Base-by-base conservation (phyloP, 1,140 invertebrate species). In the Solen grandis region DNA sequence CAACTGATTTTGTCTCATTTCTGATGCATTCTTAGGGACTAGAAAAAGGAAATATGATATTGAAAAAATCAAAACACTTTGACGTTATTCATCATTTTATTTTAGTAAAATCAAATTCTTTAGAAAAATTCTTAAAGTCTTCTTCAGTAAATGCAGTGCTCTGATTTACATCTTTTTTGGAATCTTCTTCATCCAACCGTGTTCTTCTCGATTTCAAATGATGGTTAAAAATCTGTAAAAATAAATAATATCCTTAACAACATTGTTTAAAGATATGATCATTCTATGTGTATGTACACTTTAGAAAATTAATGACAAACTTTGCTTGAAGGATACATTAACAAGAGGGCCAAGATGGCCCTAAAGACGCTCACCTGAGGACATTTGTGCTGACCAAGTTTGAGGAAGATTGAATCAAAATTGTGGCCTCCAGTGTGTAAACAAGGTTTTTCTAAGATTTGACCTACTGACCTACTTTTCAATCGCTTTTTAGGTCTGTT, bases 81-180 rank as follows among this genome's bases (percentile, higher is more conserved):
- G 22, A 54, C 8, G 22, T 31, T 22, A 60, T 74, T 27, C n/a
- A n/a, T n/a, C n/a, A n/a, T n/a, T 50, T 75, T 2, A 52, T 31
- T 75, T 75, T 62, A 16, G 36, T 50, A 25, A 75, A 75, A 63
- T 75, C 72, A 75, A 25, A 75, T 1, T 75, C 57, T 35, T 75
- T 75, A 38, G 38, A 5, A 63, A 75, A 75, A 27, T 60, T 29
- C 52, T 75, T 59, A 75, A 75, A 75, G 41, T 75, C 72, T 75
- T 75, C 52, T 16, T 75, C 72, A 75, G 55, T 62, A 38, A 75
- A 75, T 29, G 55, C 55, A 29, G 57, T 62, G 14, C 14, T 41
- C 52, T 63, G 57, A 50, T 63, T 59, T 36, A 19, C 35, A 19
- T 19, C 16, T 63, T 62, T 29, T 10, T 41, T 35, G 22, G n/a